A percentile compares a stretch with the other conserved stretches of the same genome.
These are phyloP conservation scores for Dorcus parallelipipedus DNA, from an alignment of 2,888 invertebrate species.

Conservation along the genomic window DNA sequence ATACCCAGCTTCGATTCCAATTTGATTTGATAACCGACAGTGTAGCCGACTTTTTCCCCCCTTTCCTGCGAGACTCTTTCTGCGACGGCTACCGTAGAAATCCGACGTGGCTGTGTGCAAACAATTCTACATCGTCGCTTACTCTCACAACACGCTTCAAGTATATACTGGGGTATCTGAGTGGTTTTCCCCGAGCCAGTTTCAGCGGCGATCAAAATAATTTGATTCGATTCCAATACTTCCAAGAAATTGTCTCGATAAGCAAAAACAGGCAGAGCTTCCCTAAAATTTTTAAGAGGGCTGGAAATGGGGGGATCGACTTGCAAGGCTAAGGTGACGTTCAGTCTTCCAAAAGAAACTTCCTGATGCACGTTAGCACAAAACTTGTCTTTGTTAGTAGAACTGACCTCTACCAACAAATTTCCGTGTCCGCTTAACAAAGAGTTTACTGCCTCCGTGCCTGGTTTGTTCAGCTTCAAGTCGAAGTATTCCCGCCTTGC, in stretches of 20 bases:
- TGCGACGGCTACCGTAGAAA: slow-evolving; percentile 87
- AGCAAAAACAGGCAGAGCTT: slow-evolving; percentile 67
- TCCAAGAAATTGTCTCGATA: slow-evolving; percentile 65
- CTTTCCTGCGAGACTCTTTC: slow-evolving; percentile 75
- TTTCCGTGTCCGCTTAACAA: neutral
- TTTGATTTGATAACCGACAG: slow-evolving; percentile 87
- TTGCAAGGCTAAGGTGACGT: no score
- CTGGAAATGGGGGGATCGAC: slow-evolving; percentile 48
- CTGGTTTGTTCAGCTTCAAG: slow-evolving; percentile 10
- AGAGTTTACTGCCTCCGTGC: slow-evolving; percentile 7
- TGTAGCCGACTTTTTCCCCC: slow-evolving; percentile 53
- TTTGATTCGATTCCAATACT: slow-evolving; percentile 61
- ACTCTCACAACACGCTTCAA: slow-evolving; percentile 67
- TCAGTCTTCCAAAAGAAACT: no score
- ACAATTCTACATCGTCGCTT: slow-evolving; percentile 75
- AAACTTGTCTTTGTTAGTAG: no score
- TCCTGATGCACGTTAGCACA: no score
- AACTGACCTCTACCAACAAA: no score
- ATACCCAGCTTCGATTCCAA: slow-evolving; percentile 81
- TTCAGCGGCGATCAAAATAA: slow-evolving; percentile 72
- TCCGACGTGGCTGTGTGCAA: slow-evolving; percentile 89
- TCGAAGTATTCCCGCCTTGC: slow-evolving; percentile 14
- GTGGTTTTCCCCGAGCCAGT: slow-evolving; percentile 96
- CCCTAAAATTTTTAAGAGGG: slow-evolving; percentile 58
- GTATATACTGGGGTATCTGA: slow-evolving; percentile 89